A percentile compares a stretch with the other conserved stretches of the same genome.
phyloP scores from a whole-genome alignment of 2,113 vertebrate species.

The Mixornis gularis region DNA sequence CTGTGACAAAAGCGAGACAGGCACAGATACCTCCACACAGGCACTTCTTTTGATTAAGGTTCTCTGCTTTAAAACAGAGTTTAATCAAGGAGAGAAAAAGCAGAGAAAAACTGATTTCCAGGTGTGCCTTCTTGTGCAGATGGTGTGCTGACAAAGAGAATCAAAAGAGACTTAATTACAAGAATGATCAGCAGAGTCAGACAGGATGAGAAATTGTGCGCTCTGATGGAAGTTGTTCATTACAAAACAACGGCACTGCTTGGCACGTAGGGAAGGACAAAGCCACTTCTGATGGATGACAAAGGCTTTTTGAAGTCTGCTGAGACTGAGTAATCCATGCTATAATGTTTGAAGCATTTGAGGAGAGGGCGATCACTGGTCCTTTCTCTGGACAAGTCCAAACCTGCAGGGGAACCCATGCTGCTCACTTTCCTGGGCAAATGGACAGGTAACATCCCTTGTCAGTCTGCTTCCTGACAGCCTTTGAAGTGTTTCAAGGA shows the following conservation, averaged over 20 bases:
- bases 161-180: conserved; percentile 56
- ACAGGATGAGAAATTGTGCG: conserved; percentile 22
- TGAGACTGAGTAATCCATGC: background rate
- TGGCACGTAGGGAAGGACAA: background rate
- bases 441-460: background rate
- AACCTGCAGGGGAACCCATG: background rate
- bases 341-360: background rate
- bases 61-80: conserved; percentile 47
- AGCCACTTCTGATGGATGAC: background rate
- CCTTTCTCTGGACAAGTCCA: background rate
- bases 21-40: background rate
- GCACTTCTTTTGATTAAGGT: conserved; percentile 50
- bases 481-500: background rate
- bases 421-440: background rate
- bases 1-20: background rate
- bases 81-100: conserved; percentile 62
- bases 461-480: background rate
- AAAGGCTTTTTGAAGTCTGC: conserved; percentile 15
- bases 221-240: conserved; percentile 53
- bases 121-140: conserved; percentile 53
- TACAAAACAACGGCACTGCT: conserved; percentile 16
- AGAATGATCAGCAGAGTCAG: conserved; percentile 46
- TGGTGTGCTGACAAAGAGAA: conserved; percentile 57
- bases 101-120: conserved; percentile 47
- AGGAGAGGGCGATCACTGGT: background rate